A percentile compares a stretch with the other conserved stretches of the same genome.
These are phyloP conservation scores for Pollimyrus isidori DNA, from an alignment of 2,113 vertebrate species.

Conservation along the genomic window DNA sequence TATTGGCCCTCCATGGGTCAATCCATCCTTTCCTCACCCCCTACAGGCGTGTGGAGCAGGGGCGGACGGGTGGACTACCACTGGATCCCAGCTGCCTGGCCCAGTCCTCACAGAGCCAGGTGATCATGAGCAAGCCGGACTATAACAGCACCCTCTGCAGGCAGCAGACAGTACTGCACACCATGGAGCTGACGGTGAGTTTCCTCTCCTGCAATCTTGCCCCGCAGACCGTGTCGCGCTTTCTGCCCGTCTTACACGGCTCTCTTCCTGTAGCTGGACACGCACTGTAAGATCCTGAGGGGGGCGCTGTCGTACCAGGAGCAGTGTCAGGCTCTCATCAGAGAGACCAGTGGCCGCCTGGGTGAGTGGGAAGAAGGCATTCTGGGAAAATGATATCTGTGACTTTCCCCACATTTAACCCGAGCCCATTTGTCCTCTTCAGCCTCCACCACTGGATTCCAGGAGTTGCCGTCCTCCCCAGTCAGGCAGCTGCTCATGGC, in stretches of 20 bases:
- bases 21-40: neutral
- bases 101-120: conserved; percentile 54
- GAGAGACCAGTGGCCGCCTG: conserved; percentile 56
- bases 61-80: conserved; percentile 35
- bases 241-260: neutral
- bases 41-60: conserved; percentile 53
- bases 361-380: conserved; percentile 43
- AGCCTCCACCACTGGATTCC: conserved; percentile 54
- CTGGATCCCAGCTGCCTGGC: conserved; percentile 42
- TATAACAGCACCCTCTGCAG: conserved; percentile 48
- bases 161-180: conserved; percentile 48
- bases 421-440: conserved; percentile 15
- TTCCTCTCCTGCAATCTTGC: too few relatives aligned
- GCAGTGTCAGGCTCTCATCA: conserved; percentile 48
- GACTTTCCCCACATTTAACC: neutral
- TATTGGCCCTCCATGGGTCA: neutral
- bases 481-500: conserved; percentile 45
- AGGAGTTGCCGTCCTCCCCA: conserved; percentile 46
- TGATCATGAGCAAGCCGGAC: conserved; percentile 60
- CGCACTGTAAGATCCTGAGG: conserved; percentile 53
- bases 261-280: conserved; percentile 50
- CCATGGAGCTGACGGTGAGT: conserved; percentile 54
- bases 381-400: neutral
- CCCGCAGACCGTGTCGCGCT: neutral
- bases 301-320: conserved; percentile 54